Evolutionary conservation across 2,888 invertebrate species (phyloP).

Genomic region (Caradrina kadenii): DNA sequence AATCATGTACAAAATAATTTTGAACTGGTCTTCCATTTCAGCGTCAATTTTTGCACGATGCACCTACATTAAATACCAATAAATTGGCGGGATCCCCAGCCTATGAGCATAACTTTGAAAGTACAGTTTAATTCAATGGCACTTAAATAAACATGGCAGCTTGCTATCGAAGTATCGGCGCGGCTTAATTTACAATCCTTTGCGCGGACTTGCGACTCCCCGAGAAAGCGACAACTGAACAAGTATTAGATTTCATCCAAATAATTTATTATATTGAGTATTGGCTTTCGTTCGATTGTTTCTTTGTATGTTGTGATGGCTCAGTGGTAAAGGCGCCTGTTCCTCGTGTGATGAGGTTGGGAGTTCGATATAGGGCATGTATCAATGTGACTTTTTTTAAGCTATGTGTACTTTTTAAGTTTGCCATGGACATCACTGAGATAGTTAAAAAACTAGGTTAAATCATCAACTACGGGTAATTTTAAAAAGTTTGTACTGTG

Average conservation of each 20-base stretch:
- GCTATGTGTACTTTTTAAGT: too few relatives aligned
- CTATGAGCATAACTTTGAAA: conserved; percentile 49
- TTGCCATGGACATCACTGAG: too few relatives aligned
- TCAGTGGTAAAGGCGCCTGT: too few relatives aligned
- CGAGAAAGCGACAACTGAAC: conserved; percentile 55
- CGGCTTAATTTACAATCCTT: conserved; percentile 50
- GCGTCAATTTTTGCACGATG: too few relatives aligned
- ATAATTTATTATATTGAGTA: conserved; percentile 56
- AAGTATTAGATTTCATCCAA: conserved; percentile 59
- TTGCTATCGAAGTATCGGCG: conserved; percentile 46
- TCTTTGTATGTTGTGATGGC: background rate
- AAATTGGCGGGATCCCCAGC: conserved; percentile 33
- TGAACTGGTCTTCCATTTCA: too few relatives aligned
- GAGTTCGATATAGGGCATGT: too few relatives aligned
- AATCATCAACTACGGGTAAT: too few relatives aligned
- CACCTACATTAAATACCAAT: conserved; percentile 2
- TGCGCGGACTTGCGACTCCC: conserved; percentile 14
- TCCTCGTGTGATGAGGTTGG: too few relatives aligned
- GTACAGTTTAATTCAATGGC: conserved; percentile 60
- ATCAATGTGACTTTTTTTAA: too few relatives aligned
- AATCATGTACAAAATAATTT: too few relatives aligned
- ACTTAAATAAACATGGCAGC: conserved; percentile 60
- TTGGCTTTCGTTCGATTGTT: conserved; percentile 28
- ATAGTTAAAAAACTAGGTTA: too few relatives aligned
- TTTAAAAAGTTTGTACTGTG: too few relatives aligned